phyloP scores from a whole-genome alignment of 1,140 invertebrate species.

The Drosophila parvula region DNA sequence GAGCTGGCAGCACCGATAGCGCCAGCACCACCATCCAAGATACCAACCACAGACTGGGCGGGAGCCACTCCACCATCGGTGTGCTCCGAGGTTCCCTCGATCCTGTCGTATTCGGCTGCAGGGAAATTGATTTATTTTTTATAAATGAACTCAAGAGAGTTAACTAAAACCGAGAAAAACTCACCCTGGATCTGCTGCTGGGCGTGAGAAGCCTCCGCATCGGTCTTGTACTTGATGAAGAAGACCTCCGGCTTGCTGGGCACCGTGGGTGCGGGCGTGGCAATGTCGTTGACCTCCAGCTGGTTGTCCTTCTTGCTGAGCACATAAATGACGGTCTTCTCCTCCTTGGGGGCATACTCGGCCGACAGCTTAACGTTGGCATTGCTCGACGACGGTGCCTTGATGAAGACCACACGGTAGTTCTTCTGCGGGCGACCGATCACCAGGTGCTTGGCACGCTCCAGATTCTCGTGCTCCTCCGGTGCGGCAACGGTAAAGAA shows the following conservation, averaged over 20 bases:
- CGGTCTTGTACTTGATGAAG: slow-evolving; percentile 90
- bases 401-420: slow-evolving; percentile 95
- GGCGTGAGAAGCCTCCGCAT: slow-evolving; percentile 85
- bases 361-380: slow-evolving; percentile 84
- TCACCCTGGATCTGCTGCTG: slow-evolving; percentile 82
- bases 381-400: slow-evolving; percentile 90
- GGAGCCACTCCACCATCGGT: slow-evolving; percentile 76
- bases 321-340: slow-evolving; percentile 94
- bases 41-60: slow-evolving; percentile 76
- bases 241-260: slow-evolving; percentile 90
- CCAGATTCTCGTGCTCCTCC: slow-evolving; percentile 72
- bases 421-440: slow-evolving; percentile 89
- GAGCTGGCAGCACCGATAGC: slow-evolving; percentile 30
- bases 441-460: slow-evolving; percentile 76
- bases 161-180: background rate
- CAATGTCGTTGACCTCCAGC: slow-evolving; percentile 88
- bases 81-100: slow-evolving; percentile 77
- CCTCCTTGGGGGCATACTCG: slow-evolving; percentile 86
- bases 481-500: slow-evolving; percentile 79
- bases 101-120: slow-evolving; percentile 77
- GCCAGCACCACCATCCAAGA: slow-evolving; percentile 66
- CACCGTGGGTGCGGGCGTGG: slow-evolving; percentile 89
- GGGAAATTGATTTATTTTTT: background rate
- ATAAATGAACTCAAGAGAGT: background rate
- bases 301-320: slow-evolving; percentile 90